Evolutionary conservation across 2,113 vertebrate genomes (phyloP).

Genomic region (Cyanistes caeruleus): DNA sequence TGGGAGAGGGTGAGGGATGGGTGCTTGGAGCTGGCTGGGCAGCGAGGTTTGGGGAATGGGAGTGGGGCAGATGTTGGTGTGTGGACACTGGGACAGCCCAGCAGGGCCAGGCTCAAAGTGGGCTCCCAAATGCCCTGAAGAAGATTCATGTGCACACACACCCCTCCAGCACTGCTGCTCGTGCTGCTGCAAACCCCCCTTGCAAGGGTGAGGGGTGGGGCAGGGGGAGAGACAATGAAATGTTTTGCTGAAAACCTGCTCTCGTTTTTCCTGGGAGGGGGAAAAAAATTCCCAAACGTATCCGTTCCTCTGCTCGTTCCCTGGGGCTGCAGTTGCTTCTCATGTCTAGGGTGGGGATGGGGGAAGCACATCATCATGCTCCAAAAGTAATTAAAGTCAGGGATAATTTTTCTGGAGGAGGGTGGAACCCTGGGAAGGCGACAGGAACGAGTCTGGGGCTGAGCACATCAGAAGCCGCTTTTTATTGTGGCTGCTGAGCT

Average conservation of each 20-base stretch:
- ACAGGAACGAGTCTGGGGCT: not conserved
- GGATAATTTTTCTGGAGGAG: conserved; percentile 7
- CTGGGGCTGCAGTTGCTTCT: not conserved
- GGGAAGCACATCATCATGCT: not conserved
- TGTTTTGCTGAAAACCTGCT: not conserved
- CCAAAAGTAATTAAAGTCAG: conserved; percentile 18
- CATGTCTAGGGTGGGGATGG: not conserved
- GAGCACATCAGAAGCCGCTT: conserved; percentile 34
- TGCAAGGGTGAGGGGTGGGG: not conserved
- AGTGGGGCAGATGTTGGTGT: not conserved
- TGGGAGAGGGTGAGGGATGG: not conserved
- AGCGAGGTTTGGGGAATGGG: not conserved
- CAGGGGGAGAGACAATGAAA: not conserved
- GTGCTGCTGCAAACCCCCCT: not conserved
- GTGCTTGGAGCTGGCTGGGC: not conserved
- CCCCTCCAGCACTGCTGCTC: not conserved
- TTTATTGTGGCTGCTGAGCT: conserved; percentile 23
- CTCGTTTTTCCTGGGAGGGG: not conserved
- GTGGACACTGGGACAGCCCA: not conserved
- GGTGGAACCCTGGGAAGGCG: conserved; percentile 21
- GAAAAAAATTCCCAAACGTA: not conserved
- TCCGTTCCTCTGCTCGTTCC: not conserved
- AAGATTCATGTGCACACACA: fast-evolving
- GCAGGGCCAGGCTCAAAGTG: not conserved
- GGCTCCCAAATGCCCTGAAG: not conserved